Conservation (phyloP, 1,140 invertebrate species). For the Microplitis mediator region DNA sequence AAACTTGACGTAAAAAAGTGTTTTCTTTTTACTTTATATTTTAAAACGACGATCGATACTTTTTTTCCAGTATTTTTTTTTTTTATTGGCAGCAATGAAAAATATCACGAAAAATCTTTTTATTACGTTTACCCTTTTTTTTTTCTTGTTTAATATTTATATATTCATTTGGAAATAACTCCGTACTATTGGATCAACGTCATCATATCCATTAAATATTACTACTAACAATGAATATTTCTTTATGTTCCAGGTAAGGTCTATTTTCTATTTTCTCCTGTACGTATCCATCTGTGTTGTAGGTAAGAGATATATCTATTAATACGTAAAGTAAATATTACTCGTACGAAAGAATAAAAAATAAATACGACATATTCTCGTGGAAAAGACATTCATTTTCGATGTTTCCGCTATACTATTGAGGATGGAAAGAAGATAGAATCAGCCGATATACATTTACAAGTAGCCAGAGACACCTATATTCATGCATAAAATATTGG, state of each 20-base stretch:
- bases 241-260: slow-evolving; percentile 29
- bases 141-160: too few species aligned
- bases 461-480: not conserved
- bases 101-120: too few species aligned
- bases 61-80: too few species aligned
- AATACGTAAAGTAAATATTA: slow-evolving; percentile 5
- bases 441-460: slow-evolving; percentile 17
- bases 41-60: too few species aligned
- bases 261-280: not conserved
- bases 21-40: too few species aligned
- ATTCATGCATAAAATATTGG: slow-evolving; percentile 20
- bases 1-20: too few species aligned
- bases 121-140: too few species aligned
- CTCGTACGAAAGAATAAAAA: slow-evolving; percentile 2
- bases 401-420: slow-evolving; percentile 6
- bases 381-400: slow-evolving; percentile 8
- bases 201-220: too few species aligned
- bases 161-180: too few species aligned
- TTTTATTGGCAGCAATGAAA: too few species aligned
- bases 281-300: not conserved
- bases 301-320: slow-evolving; percentile 18
- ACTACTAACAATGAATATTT: not conserved
- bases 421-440: slow-evolving; percentile 24
- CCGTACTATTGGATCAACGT: too few species aligned
- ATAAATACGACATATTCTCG: slow-evolving; percentile 23